Percentiles rank a stretch among this genome's conserved stretches.
Evolutionary conservation across 53 echinoderm and acorn worm species (phyloP).

Genomic region (Holothuria leucospilota): DNA sequence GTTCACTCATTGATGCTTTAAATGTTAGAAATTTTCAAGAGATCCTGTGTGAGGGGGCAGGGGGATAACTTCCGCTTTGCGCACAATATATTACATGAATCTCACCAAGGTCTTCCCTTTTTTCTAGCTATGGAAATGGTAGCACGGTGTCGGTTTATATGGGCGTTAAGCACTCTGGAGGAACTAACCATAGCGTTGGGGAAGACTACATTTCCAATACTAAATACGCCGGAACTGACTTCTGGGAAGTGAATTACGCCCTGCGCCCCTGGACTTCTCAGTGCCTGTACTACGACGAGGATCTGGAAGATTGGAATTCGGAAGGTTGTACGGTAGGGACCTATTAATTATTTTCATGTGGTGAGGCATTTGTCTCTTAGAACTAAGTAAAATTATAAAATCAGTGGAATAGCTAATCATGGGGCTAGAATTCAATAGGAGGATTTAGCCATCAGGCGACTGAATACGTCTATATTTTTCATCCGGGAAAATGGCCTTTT

Average conservation of each 20-base stretch:
- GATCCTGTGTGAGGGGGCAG: no score
- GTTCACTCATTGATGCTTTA: no score
- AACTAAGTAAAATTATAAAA: no score
- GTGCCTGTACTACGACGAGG: constrained; percentile 80
- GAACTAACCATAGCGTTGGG: constrained; percentile 65
- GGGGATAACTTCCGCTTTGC: no score
- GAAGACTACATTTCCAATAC: constrained; percentile 64
- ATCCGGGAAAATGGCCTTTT: no score
- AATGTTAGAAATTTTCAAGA: no score
- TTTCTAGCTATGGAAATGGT: constrained; percentile 80
- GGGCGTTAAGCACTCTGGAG: constrained; percentile 71
- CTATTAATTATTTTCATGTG: not conserved
- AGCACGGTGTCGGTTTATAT: constrained; percentile 68
- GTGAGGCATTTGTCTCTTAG: not conserved
- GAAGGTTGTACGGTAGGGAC: constrained; percentile 80
- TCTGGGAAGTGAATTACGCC: constrained; percentile 82
- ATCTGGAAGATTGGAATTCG: constrained; percentile 70
- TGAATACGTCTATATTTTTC: no score
- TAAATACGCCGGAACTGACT: constrained; percentile 61
- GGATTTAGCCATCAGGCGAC: no score
- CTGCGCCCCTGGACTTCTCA: constrained; percentile 79
- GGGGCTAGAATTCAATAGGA: no score
- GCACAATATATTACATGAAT: no score
- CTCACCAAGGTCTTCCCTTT: not conserved
- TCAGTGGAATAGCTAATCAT: no score